Evolutionary conservation across 2,888 invertebrate species (phyloP), one percentile per base, ranked within the genome.

Genomic region (Poecilobothrus nobilitatus): DNA sequence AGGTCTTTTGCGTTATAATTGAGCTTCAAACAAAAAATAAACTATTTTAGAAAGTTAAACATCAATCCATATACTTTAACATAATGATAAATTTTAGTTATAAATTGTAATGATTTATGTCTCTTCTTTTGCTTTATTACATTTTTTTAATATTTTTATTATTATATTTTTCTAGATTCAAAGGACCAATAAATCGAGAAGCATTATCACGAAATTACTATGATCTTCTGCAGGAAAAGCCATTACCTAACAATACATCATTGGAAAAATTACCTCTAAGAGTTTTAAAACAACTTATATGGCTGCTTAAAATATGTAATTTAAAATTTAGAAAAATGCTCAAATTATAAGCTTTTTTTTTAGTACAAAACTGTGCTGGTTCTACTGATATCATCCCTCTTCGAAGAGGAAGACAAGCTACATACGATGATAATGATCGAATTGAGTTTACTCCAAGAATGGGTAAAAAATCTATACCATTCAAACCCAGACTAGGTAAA

Each of bases 401-500:
- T 18, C 15, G 53, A 18, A 53, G 53, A 53, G 53, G 53, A 53
- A 53, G 53, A n/a, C 53, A 53, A n/a, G 2, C 18, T 53, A 15
- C n/a, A 53, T 18, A 53, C 18, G 18, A 53, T 18, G 53, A 53
- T 2, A 53, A 53, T 53, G 53, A 53, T 15, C 12, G 53, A 18
- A 53, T 53, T 53, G 53, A 53, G 71, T 84, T 84, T 74, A 80
- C 83, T 68, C 82, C 84, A 70, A 79, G 83, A 73, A 74, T 84
- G 72, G 83, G 83, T 66, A 81, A 83, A 76, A 82, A 83, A 74
- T 79, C 81, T 69, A 79, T 80, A 70, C 81, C 81, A 69, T 83
- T 82, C 77, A 82, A 80, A 72, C 82, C 83, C 71, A 78, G 83
- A 75, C 76, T 83, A 73, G 84, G 83, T 68, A 80, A 80, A 73